Percentiles rank a stretch among this genome's conserved stretches.
Conservation (phyloP, 2,113 vertebrate species). For the Canis aureus region DNA sequence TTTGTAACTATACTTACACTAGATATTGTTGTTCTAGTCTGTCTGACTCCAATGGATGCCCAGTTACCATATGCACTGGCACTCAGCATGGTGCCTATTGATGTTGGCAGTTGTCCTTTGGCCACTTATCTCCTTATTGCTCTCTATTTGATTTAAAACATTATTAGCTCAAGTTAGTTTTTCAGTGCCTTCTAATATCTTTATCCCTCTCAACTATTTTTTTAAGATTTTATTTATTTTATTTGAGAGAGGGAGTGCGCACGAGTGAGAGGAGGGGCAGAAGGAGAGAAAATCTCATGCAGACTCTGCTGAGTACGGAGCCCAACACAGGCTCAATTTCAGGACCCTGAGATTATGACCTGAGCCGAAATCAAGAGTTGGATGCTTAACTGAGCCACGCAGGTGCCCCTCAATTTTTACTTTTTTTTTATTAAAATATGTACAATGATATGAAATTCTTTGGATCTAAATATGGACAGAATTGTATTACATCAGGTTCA, state of each 20-base stretch:
- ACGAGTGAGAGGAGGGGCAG: background rate
- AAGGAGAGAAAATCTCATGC: background rate
- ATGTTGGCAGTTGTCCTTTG: background rate
- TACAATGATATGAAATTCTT: no score
- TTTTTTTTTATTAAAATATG: background rate
- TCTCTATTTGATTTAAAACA: background rate
- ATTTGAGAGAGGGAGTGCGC: background rate
- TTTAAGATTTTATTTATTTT: background rate
- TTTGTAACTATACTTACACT: rapidly evolving
- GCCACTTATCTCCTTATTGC: background rate
- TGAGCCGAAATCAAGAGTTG: background rate
- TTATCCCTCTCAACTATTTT: background rate
- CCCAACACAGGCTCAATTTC: background rate
- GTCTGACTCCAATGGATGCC: rapidly evolving
- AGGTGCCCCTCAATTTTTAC: background rate
- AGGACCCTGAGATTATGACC: background rate
- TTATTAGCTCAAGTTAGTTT: no score
- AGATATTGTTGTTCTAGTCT: rapidly evolving
- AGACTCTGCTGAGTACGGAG: background rate
- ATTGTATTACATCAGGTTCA: no score
- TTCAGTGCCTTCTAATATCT: background rate
- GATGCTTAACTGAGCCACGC: background rate
- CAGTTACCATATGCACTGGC: rapidly evolving
- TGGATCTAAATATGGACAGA: background rate
- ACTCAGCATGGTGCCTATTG: rapidly evolving